Conservation (phyloP, 2,888 invertebrate genomes). For the Eudasyphora cyanicolor region DNA sequence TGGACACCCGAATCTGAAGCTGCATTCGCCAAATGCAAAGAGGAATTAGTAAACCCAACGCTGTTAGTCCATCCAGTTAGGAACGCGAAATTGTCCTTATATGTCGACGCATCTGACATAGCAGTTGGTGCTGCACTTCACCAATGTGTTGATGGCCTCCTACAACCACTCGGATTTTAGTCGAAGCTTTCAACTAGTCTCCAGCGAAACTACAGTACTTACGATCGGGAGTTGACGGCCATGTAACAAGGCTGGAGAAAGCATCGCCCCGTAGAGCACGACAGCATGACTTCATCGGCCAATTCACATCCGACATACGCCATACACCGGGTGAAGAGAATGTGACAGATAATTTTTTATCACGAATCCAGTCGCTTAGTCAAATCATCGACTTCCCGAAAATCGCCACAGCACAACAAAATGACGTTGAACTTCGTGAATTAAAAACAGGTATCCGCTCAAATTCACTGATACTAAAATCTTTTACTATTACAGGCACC, state of each 20-base stretch:
- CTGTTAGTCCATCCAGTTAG: too few species aligned
- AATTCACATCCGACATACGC: constrained; percentile 72
- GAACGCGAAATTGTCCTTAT: constrained; percentile 20
- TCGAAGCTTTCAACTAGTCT: too few species aligned
- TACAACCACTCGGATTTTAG: constrained; percentile 38
- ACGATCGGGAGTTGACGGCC: constrained; percentile 44
- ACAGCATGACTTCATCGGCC: too few species aligned
- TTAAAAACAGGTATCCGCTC: background rate
- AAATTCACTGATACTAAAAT: constrained; percentile 2
- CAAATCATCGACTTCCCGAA: constrained; percentile 11
- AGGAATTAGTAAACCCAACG: too few species aligned
- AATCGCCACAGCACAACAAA: constrained; percentile 11
- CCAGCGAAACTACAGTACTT: too few species aligned
- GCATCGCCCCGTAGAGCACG: too few species aligned
- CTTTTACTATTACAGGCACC: too few species aligned
- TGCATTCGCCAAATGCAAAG: too few species aligned
- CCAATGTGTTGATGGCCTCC: background rate
- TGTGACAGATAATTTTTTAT: background rate
- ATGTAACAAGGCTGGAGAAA: constrained; percentile 44
- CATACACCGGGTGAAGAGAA: background rate
- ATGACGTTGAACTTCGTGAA: background rate
- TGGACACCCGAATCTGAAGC: too few species aligned
- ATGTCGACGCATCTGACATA: constrained; percentile 25
- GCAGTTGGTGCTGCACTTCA: constrained; percentile 47
- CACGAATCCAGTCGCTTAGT: too few species aligned